phyloP scores from a whole-genome alignment of 2,113 vertebrate species.

The Phrynosoma blainvillii region DNA sequence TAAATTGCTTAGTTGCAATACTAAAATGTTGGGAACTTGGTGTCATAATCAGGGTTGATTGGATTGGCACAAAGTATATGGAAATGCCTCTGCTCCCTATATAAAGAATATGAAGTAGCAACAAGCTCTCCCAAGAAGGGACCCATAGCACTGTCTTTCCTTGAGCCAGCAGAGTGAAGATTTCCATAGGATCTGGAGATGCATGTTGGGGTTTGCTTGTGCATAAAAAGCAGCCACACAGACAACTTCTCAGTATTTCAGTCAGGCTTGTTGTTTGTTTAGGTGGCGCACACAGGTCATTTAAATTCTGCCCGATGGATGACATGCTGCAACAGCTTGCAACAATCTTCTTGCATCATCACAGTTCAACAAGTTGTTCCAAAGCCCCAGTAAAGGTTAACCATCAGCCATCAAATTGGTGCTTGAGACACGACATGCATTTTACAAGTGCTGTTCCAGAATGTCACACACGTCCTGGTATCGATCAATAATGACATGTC shows the following conservation, averaged over 20 bases:
- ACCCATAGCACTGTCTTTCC: slow-evolving; percentile 25
- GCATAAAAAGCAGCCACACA: background rate
- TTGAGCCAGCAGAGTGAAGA: background rate
- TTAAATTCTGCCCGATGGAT: slow-evolving; percentile 17
- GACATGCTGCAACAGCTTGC: slow-evolving; percentile 13
- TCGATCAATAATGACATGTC: background rate
- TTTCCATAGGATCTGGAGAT: background rate
- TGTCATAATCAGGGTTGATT: background rate
- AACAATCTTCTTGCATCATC: slow-evolving; percentile 28
- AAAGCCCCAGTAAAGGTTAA: background rate
- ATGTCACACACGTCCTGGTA: background rate
- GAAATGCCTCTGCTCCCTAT: slow-evolving; percentile 8
- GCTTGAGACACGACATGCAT: background rate
- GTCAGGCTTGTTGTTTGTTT: background rate
- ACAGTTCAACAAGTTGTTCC: slow-evolving; percentile 38
- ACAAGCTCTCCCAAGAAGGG: slow-evolving; percentile 29
- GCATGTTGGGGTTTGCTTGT: background rate
- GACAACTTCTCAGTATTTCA: background rate
- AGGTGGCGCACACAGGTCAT: slow-evolving; percentile 10
- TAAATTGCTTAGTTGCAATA: no score
- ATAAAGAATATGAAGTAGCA: slow-evolving; percentile 26
- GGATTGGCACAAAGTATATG: slow-evolving; percentile 35
- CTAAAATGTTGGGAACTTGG: no score
- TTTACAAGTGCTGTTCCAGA: background rate
- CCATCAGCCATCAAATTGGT: background rate